A percentile compares a stretch with the other conserved stretches of the same genome.
Conservation (phyloP, 2,797 vertebrate genomes). For the Graptemys geographica region DNA sequence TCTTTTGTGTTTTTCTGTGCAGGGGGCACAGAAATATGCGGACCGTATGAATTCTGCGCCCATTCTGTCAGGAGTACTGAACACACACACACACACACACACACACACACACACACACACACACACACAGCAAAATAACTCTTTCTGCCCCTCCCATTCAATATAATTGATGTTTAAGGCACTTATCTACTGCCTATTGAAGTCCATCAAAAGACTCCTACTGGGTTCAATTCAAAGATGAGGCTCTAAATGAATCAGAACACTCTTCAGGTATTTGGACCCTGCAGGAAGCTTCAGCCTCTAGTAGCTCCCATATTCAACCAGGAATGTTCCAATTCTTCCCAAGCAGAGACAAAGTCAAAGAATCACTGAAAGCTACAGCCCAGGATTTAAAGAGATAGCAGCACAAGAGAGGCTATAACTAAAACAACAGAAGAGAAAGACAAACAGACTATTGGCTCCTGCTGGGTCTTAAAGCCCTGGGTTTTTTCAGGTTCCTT, state of each 20-base stretch:
- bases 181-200: background rate
- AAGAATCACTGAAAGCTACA: background rate
- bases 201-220: background rate
- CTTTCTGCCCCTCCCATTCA: background rate
- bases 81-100: too few species aligned
- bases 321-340: too few species aligned
- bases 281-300: background rate
- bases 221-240: background rate
- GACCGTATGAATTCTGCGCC: too few species aligned
- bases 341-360: too few species aligned
- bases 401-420: background rate
- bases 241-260: background rate
- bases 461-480: background rate
- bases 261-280: background rate
- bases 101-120: rapidly evolving
- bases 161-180: background rate
- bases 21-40: too few species aligned
- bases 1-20: too few species aligned
- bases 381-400: background rate
- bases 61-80: too few species aligned
- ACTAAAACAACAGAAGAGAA: background rate
- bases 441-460: background rate
- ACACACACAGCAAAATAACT: background rate
- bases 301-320: too few species aligned
- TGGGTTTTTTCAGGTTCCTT: background rate